Base-by-base conservation (phyloP, 2,888 invertebrate species). In the Oeneis ivallda region DNA sequence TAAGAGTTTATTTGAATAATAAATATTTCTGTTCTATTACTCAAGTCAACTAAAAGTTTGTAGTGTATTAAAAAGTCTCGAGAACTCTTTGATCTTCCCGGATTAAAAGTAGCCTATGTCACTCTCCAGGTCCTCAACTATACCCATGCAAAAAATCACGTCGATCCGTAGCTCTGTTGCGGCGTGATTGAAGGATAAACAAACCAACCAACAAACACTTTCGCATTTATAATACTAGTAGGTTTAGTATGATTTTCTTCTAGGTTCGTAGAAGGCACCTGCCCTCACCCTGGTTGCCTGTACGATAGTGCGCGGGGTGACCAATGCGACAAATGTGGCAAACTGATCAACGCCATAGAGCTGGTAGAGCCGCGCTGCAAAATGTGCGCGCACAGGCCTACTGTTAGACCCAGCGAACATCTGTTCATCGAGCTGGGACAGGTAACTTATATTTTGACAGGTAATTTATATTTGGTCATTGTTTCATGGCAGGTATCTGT, bases 261-360 rank as follows among this genome's bases (percentile, higher is more conserved):
- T 49, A 93, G 98, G 61, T 99, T 99, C 87, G 99, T 99, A 0
- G 98, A 98, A 85, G 99, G 99, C 26, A 96, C 94, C 0, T 99
- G 99, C 84, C 99, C 99, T 0, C 94, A 95, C 84, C 90, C 93
- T 0, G 94, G 96, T 56, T 99, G 99, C 80, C 93, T 93, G 3
- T 99, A 97, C 86, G 96, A 96, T 74, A 96, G 97, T 82, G 99
- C 99, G 0, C 93, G 99, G 49, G 99, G 99, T 2, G 99, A 99
- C 90, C 99, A 99, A 86, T 99, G 99, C 83, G 99, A 99, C 86
- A 96, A 96, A 72, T 99, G 99, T 81, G 98, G 99, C 1, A 98
- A 98, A 81, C 93, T 99, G 10, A 96, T 99, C 63, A 99, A 98
- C 85, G 98, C 99, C 0, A 93, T 94, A 0, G 99, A 99, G 67